Evolutionary conservation across 2,888 invertebrate genomes (phyloP).

Genomic region (Drosophila neutralis): DNA sequence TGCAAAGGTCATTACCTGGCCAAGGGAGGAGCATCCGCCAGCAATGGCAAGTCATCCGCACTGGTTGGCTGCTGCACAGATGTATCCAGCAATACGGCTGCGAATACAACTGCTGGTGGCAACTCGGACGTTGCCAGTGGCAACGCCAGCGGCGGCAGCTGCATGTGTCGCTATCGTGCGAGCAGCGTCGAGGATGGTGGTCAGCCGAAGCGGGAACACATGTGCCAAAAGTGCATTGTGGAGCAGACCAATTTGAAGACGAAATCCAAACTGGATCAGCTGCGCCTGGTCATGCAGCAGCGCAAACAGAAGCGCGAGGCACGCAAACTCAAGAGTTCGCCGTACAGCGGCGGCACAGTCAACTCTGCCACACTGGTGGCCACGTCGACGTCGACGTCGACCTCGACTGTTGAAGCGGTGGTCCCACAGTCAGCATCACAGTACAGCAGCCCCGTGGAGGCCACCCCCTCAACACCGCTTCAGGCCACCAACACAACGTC

Average conservation of each 20-base stretch:
- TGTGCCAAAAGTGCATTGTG: constrained; percentile 85
- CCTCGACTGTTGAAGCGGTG: constrained; percentile 7
- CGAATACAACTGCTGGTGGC: constrained; percentile 29
- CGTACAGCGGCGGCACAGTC: constrained; percentile 85
- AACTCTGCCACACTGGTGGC: neutral
- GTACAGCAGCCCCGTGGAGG: constrained; percentile 54
- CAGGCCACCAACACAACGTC: constrained; percentile 29
- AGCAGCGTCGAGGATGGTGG: constrained; percentile 56
- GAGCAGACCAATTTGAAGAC: constrained; percentile 91
- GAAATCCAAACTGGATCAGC: constrained; percentile 93
- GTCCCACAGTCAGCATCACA: constrained; percentile 17
- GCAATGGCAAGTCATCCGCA: constrained; percentile 13
- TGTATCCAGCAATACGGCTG: constrained; percentile 26
- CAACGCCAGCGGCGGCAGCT: constrained; percentile 33
- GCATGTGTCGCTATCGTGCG: constrained; percentile 77
- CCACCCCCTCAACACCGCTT: constrained; percentile 29
- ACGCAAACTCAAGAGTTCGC: constrained; percentile 89
- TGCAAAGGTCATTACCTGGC: constrained; percentile 75
- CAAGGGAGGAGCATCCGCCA: constrained; percentile 36
- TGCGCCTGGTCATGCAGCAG: constrained; percentile 95
- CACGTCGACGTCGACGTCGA: neutral
- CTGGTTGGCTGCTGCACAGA: constrained; percentile 33
- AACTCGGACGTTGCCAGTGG: constrained; percentile 40
- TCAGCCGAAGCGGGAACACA: constrained; percentile 67
- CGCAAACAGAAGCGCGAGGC: constrained; percentile 93